Evolutionary conservation across 1,140 invertebrate species (phyloP), one percentile per base, ranked within the genome.

Genomic region (Aplysia californica): DNA sequence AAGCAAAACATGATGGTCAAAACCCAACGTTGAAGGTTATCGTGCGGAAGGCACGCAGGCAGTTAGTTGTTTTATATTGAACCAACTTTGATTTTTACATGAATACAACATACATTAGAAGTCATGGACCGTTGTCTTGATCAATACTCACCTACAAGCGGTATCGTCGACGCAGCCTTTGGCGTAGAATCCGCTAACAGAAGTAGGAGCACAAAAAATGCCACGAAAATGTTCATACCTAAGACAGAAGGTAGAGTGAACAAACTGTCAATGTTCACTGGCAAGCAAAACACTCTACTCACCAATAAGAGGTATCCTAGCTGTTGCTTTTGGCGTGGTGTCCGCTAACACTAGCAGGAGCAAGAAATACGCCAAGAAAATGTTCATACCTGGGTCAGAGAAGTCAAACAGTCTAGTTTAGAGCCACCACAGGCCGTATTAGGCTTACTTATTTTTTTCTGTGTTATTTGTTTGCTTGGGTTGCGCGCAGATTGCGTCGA

Each of bases 241-340:
- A 77, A n/a, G 44, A n/a, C 74, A 79, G 82, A 88, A 65, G 10
- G 1, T 15, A 64, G n/a, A 31, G n/a, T 20, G 59, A 64, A 64
- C 15, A 64, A 64, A 26, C n/a, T 20, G n/a, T 50, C 44, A 50
- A n/a, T n/a, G 10, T 50, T 15, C 10, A 50, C 44, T 50, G 44
- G n/a, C n/a, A 50, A n/a, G 44, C 44, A 10, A 50, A 64, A 64
- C n/a, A n/a, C n/a, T 20, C 31, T 35, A 72, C 82, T 83, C 82
- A 90, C 89, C 89, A 68, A 90, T 90, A 20, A 89, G 84, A 2
- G 89, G 89, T 55, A 90, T 89, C 4, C 84, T 84, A n/a, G 85
- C 81, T 6, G 89, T 84, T 6, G 88, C 88, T 26, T 88, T 87
- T 5, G 90, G 90, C 10, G 89, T 90, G 18, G 85, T 87, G 61